Percentiles rank a stretch among this genome's conserved stretches.
phyloP scores from a whole-genome alignment of 1,140 invertebrate species.

The Macrostomum lignano region DNA sequence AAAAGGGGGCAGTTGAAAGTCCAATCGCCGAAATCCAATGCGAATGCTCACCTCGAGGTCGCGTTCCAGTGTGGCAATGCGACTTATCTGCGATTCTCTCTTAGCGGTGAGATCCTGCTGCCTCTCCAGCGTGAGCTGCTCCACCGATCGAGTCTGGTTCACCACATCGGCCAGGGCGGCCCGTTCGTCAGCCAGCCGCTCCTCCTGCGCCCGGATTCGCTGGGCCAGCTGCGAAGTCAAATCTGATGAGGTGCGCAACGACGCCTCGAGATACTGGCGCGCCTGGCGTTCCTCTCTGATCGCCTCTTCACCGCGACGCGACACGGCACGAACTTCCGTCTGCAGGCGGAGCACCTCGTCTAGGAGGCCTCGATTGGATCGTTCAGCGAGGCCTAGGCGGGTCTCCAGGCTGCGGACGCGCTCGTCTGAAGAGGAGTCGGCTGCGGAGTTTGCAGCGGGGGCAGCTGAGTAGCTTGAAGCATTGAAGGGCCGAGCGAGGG shows the following conservation, averaged over 20 bases:
- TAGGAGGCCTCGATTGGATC: constrained; percentile 21
- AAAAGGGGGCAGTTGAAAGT: too few relatives aligned
- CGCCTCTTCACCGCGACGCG: constrained; percentile 5
- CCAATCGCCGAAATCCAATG: too few relatives aligned
- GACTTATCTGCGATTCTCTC: constrained; percentile 20
- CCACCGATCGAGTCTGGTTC: constrained; percentile 20
- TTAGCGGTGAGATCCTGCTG: constrained; percentile 17
- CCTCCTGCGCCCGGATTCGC: constrained; percentile 19
- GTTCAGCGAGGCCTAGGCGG: constrained; percentile 18
- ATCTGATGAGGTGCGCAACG: constrained; percentile 16
- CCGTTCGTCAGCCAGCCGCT: constrained; percentile 18
- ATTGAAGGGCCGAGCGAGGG: too few relatives aligned
- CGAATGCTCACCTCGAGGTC: too few relatives aligned
- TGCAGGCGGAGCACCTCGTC: constrained; percentile 25
- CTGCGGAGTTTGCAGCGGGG: too few relatives aligned
- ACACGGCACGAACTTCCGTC: constrained; percentile 14
- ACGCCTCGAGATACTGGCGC: constrained; percentile 16
- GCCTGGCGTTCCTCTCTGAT: constrained; percentile 16
- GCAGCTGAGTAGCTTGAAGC: too few relatives aligned
- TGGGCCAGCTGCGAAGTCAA: constrained; percentile 14
- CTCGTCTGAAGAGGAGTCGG: constrained; percentile 11
- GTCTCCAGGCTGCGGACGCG: constrained; percentile 16
- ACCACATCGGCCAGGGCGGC: constrained; percentile 15
- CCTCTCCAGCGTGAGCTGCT: constrained; percentile 17
- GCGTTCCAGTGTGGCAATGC: too few relatives aligned